Percentiles rank a stretch among this genome's conserved stretches.
phyloP scores from a whole-genome alignment of 2,888 invertebrate genomes.

The Trachelus tabidus region DNA sequence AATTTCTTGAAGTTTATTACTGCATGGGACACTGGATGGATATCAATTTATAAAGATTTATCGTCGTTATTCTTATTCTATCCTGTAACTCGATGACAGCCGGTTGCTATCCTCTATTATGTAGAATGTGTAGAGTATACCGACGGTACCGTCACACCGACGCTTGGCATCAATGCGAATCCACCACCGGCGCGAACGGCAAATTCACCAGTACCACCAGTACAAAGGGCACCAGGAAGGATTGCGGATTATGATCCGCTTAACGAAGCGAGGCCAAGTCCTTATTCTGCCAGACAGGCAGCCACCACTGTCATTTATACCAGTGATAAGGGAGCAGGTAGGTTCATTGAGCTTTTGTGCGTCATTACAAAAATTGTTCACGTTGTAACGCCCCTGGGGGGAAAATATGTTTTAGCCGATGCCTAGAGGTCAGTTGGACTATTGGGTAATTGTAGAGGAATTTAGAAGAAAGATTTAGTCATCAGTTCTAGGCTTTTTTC shows the following conservation, averaged over 20 bases:
- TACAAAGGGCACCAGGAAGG: conserved; percentile 73
- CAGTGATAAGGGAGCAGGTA: conserved; percentile 78
- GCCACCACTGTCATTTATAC: conserved; percentile 89
- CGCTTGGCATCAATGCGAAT: conserved; percentile 43
- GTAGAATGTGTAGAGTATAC: conserved; percentile 64
- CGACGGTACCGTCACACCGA: conserved; percentile 59
- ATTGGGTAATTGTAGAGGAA: too few relatives aligned
- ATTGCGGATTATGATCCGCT: conserved; percentile 86
- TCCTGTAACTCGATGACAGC: conserved; percentile 21
- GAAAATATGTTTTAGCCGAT: too few relatives aligned
- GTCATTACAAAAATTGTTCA: too few relatives aligned
- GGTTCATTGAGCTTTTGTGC: conserved; percentile 33
- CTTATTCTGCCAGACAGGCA: conserved; percentile 79
- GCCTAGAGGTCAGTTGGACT: too few relatives aligned
- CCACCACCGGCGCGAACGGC: conserved; percentile 28
- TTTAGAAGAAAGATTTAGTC: too few relatives aligned
- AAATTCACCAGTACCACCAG: conserved; percentile 52
- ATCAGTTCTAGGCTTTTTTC: too few relatives aligned
- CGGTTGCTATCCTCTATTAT: conserved; percentile 11
- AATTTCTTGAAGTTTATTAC: too few relatives aligned
- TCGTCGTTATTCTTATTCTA: not conserved
- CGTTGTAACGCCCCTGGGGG: too few relatives aligned
- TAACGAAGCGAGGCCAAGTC: conserved; percentile 76
- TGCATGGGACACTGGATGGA: too few relatives aligned
- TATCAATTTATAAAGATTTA: not conserved